phyloP scores from a whole-genome alignment of 2,113 vertebrate species.

The Myrmecobius fasciatus region DNA sequence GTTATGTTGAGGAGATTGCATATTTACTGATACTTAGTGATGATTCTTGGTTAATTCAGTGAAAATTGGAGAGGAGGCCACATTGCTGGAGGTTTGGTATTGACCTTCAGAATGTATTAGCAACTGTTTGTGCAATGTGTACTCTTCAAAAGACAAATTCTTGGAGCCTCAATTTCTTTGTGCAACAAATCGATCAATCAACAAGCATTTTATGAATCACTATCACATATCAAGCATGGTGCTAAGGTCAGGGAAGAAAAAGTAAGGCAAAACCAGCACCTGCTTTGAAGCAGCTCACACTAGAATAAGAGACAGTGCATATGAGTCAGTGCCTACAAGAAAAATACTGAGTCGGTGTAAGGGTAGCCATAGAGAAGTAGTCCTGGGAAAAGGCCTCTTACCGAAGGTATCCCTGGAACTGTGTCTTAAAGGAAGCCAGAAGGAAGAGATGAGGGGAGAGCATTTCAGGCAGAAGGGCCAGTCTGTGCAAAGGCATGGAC shows the following conservation, averaged over 20 bases:
- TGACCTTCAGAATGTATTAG: not conserved
- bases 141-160: not conserved
- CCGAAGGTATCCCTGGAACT: not conserved
- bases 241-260: not conserved
- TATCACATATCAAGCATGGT: not conserved
- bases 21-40: not conserved
- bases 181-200: not conserved
- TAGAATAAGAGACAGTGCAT: not conserved
- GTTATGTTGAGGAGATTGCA: not conserved
- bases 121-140: not conserved
- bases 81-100: not conserved
- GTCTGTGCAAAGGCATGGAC: not conserved
- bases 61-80: not conserved
- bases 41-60: slow-evolving; percentile 14
- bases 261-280: not conserved
- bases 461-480: not conserved
- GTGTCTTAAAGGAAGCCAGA: not conserved
- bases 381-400: not conserved
- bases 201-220: not conserved
- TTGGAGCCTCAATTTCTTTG: not conserved
- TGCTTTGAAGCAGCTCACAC: not conserved
- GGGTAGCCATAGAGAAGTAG: not conserved
- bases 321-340: not conserved
- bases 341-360: not conserved
- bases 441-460: not conserved